A percentile compares a stretch with the other conserved stretches of the same genome.
Evolutionary conservation across 2,888 invertebrate genomes (phyloP).

Genomic region (Maniola hyperantus): DNA sequence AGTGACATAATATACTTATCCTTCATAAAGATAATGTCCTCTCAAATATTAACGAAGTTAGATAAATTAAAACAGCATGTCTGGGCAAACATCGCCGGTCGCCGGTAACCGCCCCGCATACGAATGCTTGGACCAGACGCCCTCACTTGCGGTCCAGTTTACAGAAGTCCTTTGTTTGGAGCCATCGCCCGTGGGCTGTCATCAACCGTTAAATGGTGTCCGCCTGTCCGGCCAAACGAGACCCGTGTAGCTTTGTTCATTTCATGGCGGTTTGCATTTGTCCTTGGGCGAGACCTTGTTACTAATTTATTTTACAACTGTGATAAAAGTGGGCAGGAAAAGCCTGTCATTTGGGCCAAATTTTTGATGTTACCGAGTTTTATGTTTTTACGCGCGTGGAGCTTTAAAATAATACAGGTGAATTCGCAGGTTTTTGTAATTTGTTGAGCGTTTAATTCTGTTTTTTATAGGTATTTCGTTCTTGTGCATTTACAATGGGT

Average conservation of each 20-base stretch:
- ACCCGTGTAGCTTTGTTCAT: conserved; percentile 67
- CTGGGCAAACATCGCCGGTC: conserved; percentile 23
- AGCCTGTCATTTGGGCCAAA: conserved; percentile 28
- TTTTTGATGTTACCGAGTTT: conserved; percentile 27
- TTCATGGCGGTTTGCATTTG: conserved; percentile 66
- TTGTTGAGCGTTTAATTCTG: conserved; percentile 14
- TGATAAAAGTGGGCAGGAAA: conserved; percentile 43
- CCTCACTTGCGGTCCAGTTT: conserved; percentile 51
- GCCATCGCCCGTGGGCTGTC: conserved; percentile 67
- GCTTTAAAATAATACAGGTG: conserved; percentile 21
- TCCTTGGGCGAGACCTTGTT: conserved; percentile 55
- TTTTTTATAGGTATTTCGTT: conserved; percentile 2
- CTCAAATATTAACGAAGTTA: conserved; percentile 2
- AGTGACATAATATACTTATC: not conserved
- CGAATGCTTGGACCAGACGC: conserved; percentile 44
- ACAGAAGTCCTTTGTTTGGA: conserved; percentile 67
- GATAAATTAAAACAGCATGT: conserved; percentile 25
- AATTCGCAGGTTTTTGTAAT: conserved; percentile 16
- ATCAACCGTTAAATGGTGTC: conserved; percentile 68
- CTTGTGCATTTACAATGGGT: not conserved
- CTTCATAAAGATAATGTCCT: not conserved
- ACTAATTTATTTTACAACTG: conserved; percentile 56
- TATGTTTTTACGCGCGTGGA: conserved; percentile 21
- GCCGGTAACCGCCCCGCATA: conserved; percentile 20
- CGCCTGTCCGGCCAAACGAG: conserved; percentile 52